A percentile compares a stretch with the other conserved stretches of the same genome.
These are phyloP conservation scores for Acanthornis magna DNA, from an alignment of 2,797 vertebrate species.

Conservation along the genomic window DNA sequence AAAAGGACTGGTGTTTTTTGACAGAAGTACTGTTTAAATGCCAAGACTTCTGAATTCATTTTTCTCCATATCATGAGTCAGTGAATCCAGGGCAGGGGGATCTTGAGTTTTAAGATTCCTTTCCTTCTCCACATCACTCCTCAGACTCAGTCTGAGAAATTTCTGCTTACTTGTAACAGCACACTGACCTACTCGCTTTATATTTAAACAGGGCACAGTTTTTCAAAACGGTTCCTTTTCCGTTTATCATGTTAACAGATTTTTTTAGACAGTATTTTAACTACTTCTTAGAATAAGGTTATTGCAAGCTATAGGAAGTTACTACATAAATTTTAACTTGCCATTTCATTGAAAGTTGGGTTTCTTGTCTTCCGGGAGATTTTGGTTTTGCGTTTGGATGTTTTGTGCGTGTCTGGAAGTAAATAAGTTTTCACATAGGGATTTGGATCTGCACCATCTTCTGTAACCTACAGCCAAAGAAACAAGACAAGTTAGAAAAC, in stretches of 20 bases:
- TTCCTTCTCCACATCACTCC: neutral
- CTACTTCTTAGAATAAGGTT: neutral
- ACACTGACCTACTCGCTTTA: neutral
- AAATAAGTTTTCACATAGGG: slow-evolving; percentile 98
- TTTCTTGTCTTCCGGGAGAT: slow-evolving; percentile 94
- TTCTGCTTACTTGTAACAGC: neutral
- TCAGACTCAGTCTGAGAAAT: neutral
- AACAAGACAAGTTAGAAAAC: neutral
- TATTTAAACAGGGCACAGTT: neutral
- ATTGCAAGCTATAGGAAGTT: neutral
- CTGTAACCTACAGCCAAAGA: slow-evolving; percentile 83
- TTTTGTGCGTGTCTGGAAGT: slow-evolving; percentile 94
- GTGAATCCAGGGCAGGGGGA: neutral
- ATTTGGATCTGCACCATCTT: slow-evolving; percentile 94
- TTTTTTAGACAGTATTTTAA: neutral
- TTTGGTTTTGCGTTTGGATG: slow-evolving; percentile 97
- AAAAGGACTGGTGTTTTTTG: neutral
- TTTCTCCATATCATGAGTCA: neutral
- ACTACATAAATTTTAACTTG: slow-evolving; percentile 62
- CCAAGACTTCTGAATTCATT: neutral
- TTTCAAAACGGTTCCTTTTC: neutral
- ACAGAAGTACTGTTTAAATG: neutral
- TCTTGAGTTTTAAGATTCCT: neutral
- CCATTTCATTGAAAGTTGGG: slow-evolving; percentile 99
- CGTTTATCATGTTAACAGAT: neutral